Evolutionary conservation across 2,888 invertebrate genomes (phyloP).

Genomic region (Tetramorium bicarinatum): DNA sequence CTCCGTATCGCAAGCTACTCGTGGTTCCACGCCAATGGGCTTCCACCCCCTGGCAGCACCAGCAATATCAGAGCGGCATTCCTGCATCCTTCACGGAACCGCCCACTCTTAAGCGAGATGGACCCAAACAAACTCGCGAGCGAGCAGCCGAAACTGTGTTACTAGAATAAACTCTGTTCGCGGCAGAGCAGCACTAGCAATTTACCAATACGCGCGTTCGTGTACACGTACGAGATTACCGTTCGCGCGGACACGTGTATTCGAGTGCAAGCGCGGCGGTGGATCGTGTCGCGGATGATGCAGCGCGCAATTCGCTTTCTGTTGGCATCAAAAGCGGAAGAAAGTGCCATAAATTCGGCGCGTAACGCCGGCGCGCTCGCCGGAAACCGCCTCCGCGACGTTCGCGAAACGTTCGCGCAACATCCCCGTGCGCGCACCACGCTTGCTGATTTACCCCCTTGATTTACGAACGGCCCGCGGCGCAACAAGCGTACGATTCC

Average conservation of each 20-base stretch:
- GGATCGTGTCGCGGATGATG: constrained; percentile 17
- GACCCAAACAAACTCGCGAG: constrained; percentile 80
- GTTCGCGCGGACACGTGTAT: constrained; percentile 52
- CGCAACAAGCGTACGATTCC: constrained; percentile 75
- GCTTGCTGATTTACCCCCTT: constrained; percentile 13
- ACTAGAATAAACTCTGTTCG: constrained; percentile 81
- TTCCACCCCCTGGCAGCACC: constrained; percentile 58
- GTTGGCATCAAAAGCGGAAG: constrained; percentile 80
- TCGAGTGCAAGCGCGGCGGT: constrained; percentile 38
- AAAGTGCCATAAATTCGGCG: constrained; percentile 81
- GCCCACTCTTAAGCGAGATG: constrained; percentile 81
- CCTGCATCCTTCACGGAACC: constrained; percentile 76
- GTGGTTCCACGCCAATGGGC: constrained; percentile 53
- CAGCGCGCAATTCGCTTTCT: constrained; percentile 77
- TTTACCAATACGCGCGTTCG: constrained; percentile 65
- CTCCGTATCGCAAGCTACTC: background rate
- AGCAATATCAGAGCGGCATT: constrained; percentile 56
- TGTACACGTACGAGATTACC: constrained; percentile 11
- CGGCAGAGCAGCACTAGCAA: constrained; percentile 71
- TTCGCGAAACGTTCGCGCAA: constrained; percentile 53
- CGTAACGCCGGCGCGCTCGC: constrained; percentile 67
- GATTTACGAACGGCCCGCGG: constrained; percentile 67
- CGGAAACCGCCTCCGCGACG: constrained; percentile 48
- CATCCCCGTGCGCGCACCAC: constrained; percentile 42
- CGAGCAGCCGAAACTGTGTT: constrained; percentile 81